These are phyloP conservation scores for Mergus octosetaceus DNA, from an alignment of 2,797 vertebrate species.

Conservation along the genomic window DNA sequence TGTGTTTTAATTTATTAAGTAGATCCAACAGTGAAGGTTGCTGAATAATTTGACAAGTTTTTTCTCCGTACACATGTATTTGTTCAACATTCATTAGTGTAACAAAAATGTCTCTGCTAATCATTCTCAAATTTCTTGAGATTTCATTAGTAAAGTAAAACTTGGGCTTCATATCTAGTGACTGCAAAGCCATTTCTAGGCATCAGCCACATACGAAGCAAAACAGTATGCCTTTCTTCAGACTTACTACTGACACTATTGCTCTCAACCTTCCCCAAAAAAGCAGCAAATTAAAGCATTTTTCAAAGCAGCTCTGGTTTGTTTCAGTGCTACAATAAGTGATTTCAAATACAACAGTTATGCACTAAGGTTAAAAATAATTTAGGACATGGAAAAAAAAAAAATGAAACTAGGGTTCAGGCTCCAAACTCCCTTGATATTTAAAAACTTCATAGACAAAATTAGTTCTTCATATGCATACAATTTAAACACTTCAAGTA, in stretches of 20 bases:
- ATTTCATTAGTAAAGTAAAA: slow-evolving; percentile 18
- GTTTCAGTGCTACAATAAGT: slow-evolving; percentile 7
- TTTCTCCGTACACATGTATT: not conserved
- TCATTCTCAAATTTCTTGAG: not conserved
- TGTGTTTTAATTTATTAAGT: not conserved
- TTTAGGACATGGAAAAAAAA: slow-evolving; percentile 32
- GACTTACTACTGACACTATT: not conserved
- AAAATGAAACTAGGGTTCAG: not conserved
- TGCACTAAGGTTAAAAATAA: slow-evolving; percentile 48
- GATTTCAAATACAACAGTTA: slow-evolving; percentile 44
- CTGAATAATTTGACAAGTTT: not conserved
- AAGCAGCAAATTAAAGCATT: slow-evolving; percentile 23
- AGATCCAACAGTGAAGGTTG: not conserved
- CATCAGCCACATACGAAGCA: not conserved
- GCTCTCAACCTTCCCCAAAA: not conserved
- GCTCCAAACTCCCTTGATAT: slow-evolving; percentile 24
- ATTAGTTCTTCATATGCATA: not conserved
- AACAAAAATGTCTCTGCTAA: not conserved
- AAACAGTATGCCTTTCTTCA: not conserved
- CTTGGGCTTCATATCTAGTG: not conserved
- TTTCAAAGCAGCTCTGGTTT: slow-evolving; percentile 26
- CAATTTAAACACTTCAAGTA: not conserved
- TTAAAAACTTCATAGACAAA: slow-evolving; percentile 24
- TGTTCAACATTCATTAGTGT: not conserved
- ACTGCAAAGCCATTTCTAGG: not conserved